Percentiles rank a stretch among this genome's conserved stretches.
phyloP scores from a whole-genome alignment of 1,140 invertebrate species.

The Pseudomyrmex cubaensis region DNA sequence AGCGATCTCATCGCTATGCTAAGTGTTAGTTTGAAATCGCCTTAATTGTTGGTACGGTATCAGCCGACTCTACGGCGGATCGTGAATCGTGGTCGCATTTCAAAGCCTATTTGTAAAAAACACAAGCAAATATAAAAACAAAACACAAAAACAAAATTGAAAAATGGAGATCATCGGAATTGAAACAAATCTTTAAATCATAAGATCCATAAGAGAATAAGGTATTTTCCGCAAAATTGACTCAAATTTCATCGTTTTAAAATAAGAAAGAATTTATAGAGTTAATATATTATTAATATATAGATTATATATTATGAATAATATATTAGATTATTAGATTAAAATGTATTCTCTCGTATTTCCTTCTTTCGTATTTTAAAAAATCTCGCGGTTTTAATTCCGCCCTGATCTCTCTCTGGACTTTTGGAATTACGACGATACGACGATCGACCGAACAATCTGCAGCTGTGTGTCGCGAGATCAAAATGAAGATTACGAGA shows the following conservation, averaged over 20 bases:
- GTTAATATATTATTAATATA: not conserved
- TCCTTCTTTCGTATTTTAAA: not conserved
- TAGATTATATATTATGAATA: not conserved
- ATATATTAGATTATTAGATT: too few species aligned
- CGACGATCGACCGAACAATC: not conserved
- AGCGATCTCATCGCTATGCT: constrained; percentile 28
- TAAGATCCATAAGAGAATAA: not conserved
- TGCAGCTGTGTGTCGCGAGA: not conserved
- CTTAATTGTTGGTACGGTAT: not conserved
- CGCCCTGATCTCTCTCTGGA: not conserved
- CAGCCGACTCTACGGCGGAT: not conserved
- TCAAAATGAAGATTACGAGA: not conserved
- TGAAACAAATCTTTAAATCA: not conserved
- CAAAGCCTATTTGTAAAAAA: constrained; percentile 3
- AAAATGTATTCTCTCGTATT: too few species aligned
- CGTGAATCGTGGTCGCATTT: constrained; percentile 6
- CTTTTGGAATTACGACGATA: not conserved
- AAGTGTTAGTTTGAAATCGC: constrained; percentile 12
- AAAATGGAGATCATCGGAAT: not conserved
- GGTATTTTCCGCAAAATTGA: not conserved
- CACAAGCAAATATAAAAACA: not conserved
- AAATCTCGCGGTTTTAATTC: not conserved
- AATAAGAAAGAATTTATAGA: not conserved
- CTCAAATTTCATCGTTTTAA: not conserved
- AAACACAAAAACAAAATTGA: not conserved